These are phyloP conservation scores for Maniola hyperantus DNA, from an alignment of 2,888 invertebrate genomes.

Conservation along the genomic window DNA sequence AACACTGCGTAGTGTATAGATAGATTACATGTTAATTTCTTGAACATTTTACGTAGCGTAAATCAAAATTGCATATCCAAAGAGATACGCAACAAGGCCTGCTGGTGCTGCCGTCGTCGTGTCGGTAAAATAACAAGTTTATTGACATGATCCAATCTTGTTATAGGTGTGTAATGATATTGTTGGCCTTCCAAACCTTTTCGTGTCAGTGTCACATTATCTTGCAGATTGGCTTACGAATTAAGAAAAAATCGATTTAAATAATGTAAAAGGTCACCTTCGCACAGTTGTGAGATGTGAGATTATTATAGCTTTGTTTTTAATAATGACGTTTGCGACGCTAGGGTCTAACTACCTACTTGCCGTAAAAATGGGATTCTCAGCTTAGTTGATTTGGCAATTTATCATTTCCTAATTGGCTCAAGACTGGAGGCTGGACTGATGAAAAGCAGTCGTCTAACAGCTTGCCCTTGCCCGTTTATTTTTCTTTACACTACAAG, in stretches of 20 bases:
- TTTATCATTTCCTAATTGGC: neutral
- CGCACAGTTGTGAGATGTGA: conserved; percentile 4
- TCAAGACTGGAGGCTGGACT: too few relatives aligned
- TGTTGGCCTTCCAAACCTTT: conserved; percentile 25
- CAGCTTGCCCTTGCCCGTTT: too few relatives aligned
- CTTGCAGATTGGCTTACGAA: conserved; percentile 4
- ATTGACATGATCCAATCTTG: neutral
- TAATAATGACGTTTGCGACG: neutral
- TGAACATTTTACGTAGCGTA: neutral
- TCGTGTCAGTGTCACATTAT: conserved; percentile 29
- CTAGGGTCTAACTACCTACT: neutral
- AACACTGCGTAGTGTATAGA: too few relatives aligned
- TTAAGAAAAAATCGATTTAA: conserved; percentile 10
- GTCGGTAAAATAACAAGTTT: conserved; percentile 2
- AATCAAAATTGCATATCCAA: neutral
- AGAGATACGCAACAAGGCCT: neutral
- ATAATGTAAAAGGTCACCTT: conserved; percentile 13
- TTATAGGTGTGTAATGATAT: conserved; percentile 3
- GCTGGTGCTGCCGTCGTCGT: neutral
- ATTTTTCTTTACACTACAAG: too few relatives aligned
- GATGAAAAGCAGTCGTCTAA: too few relatives aligned
- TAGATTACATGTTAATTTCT: too few relatives aligned
- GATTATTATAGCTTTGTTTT: neutral
- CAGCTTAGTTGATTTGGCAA: neutral
- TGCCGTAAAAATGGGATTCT: neutral